phyloP scores from a whole-genome alignment of 2,797 vertebrate species.

The Leucoraja ocellata region DNA sequence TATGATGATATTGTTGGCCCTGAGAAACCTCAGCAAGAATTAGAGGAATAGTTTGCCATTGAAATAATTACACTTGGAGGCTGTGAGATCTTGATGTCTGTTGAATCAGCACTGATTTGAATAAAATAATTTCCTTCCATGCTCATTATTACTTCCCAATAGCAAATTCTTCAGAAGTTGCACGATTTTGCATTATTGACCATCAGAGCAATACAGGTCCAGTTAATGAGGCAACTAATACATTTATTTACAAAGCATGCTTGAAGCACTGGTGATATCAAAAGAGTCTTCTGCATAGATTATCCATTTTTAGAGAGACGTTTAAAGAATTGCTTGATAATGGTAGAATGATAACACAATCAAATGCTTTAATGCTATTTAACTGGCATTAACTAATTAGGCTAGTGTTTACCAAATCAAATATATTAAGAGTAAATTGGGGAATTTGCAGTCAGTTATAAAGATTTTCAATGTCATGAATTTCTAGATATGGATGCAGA shows the following conservation, averaged over 20 bases:
- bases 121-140: background rate
- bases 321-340: background rate
- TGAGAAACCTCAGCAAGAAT: too few relatives aligned
- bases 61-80: background rate
- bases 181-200: background rate
- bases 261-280: background rate
- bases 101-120: background rate
- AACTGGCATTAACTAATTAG: background rate
- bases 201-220: background rate
- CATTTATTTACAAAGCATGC: constrained; percentile 8
- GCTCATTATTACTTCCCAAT: background rate
- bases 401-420: background rate
- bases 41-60: too few relatives aligned
- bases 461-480: background rate
- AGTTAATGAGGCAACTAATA: background rate
- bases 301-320: background rate
- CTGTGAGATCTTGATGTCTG: background rate
- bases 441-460: background rate
- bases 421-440: background rate
- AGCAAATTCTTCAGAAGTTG: background rate
- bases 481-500: background rate
- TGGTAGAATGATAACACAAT: background rate
- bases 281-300: background rate
- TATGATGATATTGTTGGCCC: too few relatives aligned
- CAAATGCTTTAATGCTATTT: background rate